phyloP scores from a whole-genome alignment of 35 echinoderm and acorn worm species.

The Stichopus chloronotus region DNA sequence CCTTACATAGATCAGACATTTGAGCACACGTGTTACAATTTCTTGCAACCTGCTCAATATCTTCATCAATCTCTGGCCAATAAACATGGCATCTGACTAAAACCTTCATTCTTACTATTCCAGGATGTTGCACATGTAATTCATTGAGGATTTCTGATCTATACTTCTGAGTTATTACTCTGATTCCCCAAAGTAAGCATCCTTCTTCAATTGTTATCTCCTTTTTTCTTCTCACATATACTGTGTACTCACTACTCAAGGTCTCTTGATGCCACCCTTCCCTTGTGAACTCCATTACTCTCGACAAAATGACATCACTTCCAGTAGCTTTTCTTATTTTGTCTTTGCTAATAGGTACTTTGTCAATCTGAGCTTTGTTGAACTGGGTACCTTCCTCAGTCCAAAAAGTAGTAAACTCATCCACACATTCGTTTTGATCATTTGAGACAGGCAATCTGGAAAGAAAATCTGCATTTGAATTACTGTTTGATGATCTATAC shows the following conservation, averaged over 20 bases:
- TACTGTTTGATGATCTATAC: neutral
- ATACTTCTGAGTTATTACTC: conserved; percentile 48
- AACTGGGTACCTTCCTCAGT: conserved; percentile 18
- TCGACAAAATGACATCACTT: conserved; percentile 32
- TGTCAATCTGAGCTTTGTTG: conserved; percentile 26
- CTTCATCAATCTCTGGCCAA: conserved; percentile 2
- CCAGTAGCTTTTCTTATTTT: neutral
- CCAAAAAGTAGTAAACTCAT: conserved; percentile 40
- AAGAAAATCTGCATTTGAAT: neutral
- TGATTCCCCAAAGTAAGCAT: neutral
- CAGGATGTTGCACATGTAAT: conserved; percentile 9
- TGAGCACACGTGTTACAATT: conserved; percentile 2
- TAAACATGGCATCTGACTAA: neutral
- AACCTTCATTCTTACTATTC: conserved; percentile 37
- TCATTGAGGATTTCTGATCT: neutral
- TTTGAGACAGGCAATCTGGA: neutral
- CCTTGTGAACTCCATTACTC: conserved; percentile 37
- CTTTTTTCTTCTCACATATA: neutral
- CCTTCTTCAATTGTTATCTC: neutral
- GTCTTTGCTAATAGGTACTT: conserved; percentile 3
- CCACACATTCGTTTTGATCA: neutral
- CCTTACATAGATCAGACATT: neutral
- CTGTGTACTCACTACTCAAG: neutral
- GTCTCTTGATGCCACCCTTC: conserved; percentile 19
- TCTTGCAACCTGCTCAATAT: conserved; percentile 31